Conservation (phyloP, 2,113 vertebrate species). For the Mesitornis unicolor region DNA sequence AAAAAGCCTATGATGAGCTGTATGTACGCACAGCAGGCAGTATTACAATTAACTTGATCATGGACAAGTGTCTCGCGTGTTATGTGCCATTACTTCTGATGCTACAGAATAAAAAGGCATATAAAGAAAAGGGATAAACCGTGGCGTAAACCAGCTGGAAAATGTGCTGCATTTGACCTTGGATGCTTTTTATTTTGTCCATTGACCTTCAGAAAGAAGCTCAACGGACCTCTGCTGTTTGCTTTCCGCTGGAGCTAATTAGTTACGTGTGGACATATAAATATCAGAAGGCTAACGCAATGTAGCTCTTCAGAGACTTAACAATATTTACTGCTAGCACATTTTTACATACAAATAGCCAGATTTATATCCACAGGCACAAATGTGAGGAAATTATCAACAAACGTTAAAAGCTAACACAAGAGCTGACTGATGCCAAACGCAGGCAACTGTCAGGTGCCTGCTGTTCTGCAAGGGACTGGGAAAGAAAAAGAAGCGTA, state of each 20-base stretch:
- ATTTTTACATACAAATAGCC: slow-evolving; percentile 20
- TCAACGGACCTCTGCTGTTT: slow-evolving; percentile 35
- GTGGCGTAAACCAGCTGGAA: neutral
- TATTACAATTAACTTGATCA: neutral
- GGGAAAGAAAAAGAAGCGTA: neutral
- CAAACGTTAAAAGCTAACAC: neutral
- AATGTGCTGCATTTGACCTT: slow-evolving; percentile 18
- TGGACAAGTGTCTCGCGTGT: neutral
- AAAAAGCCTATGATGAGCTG: neutral
- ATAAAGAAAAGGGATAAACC: neutral
- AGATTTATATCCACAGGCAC: slow-evolving; percentile 45
- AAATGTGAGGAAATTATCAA: slow-evolving; percentile 31
- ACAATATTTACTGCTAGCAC: slow-evolving; percentile 33
- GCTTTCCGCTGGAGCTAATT: neutral
- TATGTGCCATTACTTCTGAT: neutral
- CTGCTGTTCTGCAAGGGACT: neutral
- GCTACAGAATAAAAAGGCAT: neutral
- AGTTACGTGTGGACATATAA: slow-evolving; percentile 37
- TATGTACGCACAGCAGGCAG: neutral
- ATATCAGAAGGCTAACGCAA: slow-evolving; percentile 29
- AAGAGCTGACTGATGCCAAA: neutral
- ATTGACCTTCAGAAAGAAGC: slow-evolving; percentile 30
- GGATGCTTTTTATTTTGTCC: neutral
- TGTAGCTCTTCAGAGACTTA: slow-evolving; percentile 8
- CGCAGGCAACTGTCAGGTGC: neutral